Percentiles rank a stretch among this genome's conserved stretches.
Evolutionary conservation across 2,797 vertebrate genomes (phyloP).

Genomic region (Coracias cyanogaster): DNA sequence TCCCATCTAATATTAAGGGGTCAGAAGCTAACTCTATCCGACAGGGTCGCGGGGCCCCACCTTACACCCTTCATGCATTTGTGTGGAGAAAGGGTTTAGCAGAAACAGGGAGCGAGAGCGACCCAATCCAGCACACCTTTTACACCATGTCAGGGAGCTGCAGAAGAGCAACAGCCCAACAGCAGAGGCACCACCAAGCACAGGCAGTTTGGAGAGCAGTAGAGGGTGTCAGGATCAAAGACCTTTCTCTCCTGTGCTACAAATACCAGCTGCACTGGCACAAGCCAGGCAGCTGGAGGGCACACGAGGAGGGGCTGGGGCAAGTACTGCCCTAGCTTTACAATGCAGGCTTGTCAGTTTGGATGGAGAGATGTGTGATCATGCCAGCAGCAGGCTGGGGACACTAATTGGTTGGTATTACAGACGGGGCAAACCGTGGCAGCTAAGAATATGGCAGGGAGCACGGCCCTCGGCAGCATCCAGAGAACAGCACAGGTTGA

Average conservation of each 20-base stretch:
- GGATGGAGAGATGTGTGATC: background rate
- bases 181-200: background rate
- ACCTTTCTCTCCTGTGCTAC: no score
- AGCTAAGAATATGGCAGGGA: background rate
- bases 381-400: background rate
- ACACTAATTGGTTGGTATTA: background rate
- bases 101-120: accelerated
- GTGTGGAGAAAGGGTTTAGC: background rate
- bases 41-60: accelerated
- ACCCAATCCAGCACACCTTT: accelerated
- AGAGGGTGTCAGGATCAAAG: background rate
- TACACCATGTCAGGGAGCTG: accelerated
- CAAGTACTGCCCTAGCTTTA: background rate
- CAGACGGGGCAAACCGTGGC: background rate
- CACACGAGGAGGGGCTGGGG: accelerated
- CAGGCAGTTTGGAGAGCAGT: background rate
- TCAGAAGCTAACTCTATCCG: background rate
- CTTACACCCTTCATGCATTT: accelerated
- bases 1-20: accelerated
- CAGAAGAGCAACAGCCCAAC: accelerated
- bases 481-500: background rate
- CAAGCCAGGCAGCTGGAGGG: no score
- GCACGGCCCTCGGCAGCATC: accelerated
- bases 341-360: accelerated
- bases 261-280: background rate